Percentiles rank a stretch among this genome's conserved stretches.
These are phyloP conservation scores for Caenorhabditis briggsae DNA, from an alignment of 1,140 invertebrate genomes.

Conservation along the genomic window DNA sequence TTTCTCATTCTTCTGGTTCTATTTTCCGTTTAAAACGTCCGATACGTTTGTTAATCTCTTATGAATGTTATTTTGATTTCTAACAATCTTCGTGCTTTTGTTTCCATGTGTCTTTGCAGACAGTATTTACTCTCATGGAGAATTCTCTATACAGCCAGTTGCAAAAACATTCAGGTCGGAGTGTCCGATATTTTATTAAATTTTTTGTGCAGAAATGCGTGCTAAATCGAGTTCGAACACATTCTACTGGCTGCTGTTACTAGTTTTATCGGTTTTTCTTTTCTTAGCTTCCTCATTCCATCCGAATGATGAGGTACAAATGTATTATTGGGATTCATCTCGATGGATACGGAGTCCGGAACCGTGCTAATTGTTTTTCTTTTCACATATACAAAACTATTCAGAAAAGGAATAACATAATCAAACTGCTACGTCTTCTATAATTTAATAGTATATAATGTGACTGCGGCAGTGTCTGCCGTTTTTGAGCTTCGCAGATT, in stretches of 20 bases:
- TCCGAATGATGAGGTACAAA: background rate
- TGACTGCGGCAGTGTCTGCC: too few relatives aligned
- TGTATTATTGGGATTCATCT: too few relatives aligned
- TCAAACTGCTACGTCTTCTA: too few relatives aligned
- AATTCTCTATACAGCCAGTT: background rate
- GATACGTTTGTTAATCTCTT: constrained; percentile 9
- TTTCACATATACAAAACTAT: too few relatives aligned
- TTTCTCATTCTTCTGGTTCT: background rate
- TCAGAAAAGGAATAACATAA: too few relatives aligned
- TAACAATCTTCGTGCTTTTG: background rate
- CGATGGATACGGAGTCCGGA: too few relatives aligned
- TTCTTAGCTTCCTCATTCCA: background rate
- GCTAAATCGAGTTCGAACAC: background rate
- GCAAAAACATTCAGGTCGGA: background rate
- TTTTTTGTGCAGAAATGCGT: background rate
- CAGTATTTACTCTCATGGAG: background rate
- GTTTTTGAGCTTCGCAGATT: too few relatives aligned
- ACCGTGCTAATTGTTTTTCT: too few relatives aligned
- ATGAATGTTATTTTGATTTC: background rate
- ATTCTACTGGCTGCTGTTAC: background rate
- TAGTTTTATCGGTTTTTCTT: background rate
- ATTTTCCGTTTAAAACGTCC: background rate
- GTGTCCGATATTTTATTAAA: background rate
- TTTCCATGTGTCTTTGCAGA: background rate
- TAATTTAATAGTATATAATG: too few relatives aligned